These are phyloP conservation scores for Odontomachus brunneus DNA, from an alignment of 1,140 invertebrate genomes.

Conservation along the genomic window DNA sequence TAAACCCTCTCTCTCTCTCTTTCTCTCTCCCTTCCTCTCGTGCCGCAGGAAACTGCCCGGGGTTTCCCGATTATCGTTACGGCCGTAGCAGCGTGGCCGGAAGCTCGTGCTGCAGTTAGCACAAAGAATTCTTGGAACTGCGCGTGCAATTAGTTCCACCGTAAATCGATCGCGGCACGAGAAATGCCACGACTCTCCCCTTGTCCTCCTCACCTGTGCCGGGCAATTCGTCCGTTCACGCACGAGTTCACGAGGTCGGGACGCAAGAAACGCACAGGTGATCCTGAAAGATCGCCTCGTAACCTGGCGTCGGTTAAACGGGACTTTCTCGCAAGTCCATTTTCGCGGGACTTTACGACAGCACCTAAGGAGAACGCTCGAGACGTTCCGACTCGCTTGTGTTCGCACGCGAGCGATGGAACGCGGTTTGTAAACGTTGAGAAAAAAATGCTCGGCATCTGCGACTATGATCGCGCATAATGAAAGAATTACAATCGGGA, in stretches of 20 bases:
- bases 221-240: not conserved
- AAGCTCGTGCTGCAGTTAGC: constrained; percentile 29
- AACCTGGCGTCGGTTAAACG: constrained; percentile 12
- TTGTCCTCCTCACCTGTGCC: no score
- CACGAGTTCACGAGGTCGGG: not conserved
- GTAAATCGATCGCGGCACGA: constrained; percentile 44
- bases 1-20: no score
- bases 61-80: constrained; percentile 15
- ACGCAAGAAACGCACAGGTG: constrained; percentile 16
- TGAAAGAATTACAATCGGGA: no score
- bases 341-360: not conserved
- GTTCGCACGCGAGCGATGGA: not conserved
- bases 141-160: constrained; percentile 53
- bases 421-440: not conserved
- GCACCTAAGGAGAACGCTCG: not conserved
- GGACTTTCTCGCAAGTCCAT: not conserved
- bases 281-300: constrained; percentile 33
- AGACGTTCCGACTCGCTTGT: no score
- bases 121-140: constrained; percentile 59
- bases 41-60: not conserved
- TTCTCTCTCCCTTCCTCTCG: no score
- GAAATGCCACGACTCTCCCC: constrained; percentile 51
- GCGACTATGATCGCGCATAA: no score
- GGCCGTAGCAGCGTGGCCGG: not conserved
- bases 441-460: no score